Evolutionary conservation across 2,888 invertebrate species (phyloP).

Genomic region (Hydraecia micacea): DNA sequence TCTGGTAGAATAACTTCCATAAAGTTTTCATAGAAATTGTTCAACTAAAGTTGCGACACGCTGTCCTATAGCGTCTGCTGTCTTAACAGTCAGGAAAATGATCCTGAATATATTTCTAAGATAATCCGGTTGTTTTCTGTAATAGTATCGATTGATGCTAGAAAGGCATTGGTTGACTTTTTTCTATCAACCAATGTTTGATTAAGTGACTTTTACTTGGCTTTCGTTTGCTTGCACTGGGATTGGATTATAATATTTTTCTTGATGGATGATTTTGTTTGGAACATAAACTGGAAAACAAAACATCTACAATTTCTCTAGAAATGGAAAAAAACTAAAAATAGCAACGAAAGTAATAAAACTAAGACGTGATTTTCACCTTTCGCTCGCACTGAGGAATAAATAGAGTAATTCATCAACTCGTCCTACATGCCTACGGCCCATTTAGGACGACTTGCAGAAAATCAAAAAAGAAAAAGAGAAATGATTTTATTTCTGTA

Average conservation of each 20-base stretch:
- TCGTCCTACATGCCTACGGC: too few species aligned
- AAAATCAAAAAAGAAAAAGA: too few species aligned
- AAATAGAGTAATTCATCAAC: not conserved
- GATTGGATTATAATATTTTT: not conserved
- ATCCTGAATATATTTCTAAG: not conserved
- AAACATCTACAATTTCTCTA: not conserved
- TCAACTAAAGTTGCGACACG: not conserved
- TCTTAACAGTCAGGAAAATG: not conserved
- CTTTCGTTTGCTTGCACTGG: not conserved
- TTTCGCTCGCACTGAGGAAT: not conserved
- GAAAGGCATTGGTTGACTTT: not conserved
- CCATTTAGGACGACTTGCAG: too few species aligned
- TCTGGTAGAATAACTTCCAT: not conserved
- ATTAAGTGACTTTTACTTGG: not conserved
- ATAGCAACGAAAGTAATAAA: not conserved
- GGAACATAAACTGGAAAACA: not conserved
- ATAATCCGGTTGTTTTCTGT: not conserved
- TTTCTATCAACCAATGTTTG: not conserved
- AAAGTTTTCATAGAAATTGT: not conserved
- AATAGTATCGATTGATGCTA: not conserved
- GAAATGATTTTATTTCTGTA: too few species aligned
- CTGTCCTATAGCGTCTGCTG: not conserved
- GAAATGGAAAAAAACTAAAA: not conserved
- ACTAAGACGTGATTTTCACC: not conserved
- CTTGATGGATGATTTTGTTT: not conserved